Conservation (phyloP, 2,888 invertebrate species). For the Falcaria lacertinaria region DNA sequence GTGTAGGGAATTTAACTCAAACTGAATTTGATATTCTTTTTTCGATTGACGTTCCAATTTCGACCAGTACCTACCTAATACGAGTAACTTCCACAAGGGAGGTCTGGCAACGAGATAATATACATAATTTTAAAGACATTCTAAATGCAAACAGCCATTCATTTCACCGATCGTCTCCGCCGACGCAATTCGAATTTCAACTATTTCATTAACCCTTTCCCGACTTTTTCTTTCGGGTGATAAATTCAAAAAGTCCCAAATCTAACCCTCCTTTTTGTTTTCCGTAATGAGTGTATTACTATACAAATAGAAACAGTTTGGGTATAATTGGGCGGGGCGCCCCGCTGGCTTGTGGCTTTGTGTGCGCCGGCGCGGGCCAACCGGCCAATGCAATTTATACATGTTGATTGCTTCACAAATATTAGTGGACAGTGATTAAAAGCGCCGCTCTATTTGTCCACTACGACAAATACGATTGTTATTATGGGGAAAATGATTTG, state of each 20-base stretch:
- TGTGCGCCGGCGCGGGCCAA: conserved; percentile 32
- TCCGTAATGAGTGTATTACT: conserved; percentile 74
- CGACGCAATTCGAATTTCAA: conserved; percentile 8
- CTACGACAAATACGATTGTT: conserved; percentile 10
- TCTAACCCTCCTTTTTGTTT: conserved; percentile 57
- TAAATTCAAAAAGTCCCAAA: conserved; percentile 45
- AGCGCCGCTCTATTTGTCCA: conserved; percentile 34
- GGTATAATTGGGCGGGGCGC: conserved; percentile 68
- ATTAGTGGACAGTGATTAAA: conserved; percentile 51
- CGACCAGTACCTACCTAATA: too few relatives aligned
- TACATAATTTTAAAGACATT: neutral
- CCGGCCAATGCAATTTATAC: conserved; percentile 27
- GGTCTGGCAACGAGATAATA: conserved; percentile 1
- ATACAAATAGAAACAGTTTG: conserved; percentile 74
- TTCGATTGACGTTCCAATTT: too few relatives aligned
- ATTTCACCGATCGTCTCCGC: neutral
- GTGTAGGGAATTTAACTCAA: too few relatives aligned
- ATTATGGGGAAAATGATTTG: neutral
- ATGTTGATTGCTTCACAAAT: conserved; percentile 56
- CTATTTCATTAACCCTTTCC: conserved; percentile 29
- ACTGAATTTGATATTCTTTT: neutral
- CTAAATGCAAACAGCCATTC: neutral
- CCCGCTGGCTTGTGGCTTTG: conserved; percentile 68
- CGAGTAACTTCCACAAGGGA: conserved; percentile 1
- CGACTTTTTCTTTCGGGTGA: conserved; percentile 30